Evolutionary conservation across 2,113 vertebrate species (phyloP).

Genomic region (Melanocharis versteri): DNA sequence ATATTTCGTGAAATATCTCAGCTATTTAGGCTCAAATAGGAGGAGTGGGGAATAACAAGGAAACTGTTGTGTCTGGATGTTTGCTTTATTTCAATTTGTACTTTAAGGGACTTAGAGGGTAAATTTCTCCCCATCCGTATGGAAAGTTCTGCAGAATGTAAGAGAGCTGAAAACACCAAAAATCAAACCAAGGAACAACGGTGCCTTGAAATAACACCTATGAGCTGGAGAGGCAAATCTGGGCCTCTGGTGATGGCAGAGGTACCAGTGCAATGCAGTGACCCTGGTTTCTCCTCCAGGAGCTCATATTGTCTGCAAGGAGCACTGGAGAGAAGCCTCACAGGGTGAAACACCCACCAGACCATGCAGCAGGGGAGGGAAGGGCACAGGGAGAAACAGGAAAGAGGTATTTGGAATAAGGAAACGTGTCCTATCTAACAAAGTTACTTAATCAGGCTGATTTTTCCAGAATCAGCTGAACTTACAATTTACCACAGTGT

Average conservation of each 20-base stretch:
- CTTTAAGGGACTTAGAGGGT: background rate
- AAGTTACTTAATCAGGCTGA: background rate
- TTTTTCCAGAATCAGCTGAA: background rate
- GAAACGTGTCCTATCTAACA: background rate
- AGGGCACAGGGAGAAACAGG: background rate
- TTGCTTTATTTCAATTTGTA: background rate
- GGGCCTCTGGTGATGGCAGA: background rate
- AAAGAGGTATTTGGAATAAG: background rate
- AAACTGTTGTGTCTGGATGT: background rate
- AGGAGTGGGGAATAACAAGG: background rate
- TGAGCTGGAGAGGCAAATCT: background rate
- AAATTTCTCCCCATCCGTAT: background rate
- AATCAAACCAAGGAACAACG: background rate
- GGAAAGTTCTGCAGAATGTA: background rate
- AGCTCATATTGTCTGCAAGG: background rate
- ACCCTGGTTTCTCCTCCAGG: background rate
- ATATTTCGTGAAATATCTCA: constrained; percentile 2
- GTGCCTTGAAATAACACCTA: background rate
- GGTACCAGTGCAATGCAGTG: background rate
- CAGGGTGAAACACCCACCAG: background rate
- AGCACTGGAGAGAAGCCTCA: background rate
- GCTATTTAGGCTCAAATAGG: background rate
- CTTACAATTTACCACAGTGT: background rate
- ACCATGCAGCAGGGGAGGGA: background rate
- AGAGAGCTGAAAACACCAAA: background rate